Percentiles rank a stretch among this genome's conserved stretches.
phyloP scores from a whole-genome alignment of 2,888 invertebrate species.

The Eupithecia vulgata region DNA sequence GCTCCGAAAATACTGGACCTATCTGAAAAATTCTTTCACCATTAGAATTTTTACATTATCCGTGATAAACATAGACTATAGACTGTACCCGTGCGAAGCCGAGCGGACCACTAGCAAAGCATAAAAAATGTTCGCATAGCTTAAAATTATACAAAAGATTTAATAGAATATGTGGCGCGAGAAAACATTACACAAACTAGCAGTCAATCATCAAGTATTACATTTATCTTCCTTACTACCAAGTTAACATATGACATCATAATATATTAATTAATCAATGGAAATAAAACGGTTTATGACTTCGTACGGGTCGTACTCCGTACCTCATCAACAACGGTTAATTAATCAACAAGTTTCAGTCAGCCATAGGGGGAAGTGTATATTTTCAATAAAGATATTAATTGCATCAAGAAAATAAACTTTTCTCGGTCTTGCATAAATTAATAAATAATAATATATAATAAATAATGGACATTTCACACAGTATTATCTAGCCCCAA shows the following conservation, averaged over 20 bases:
- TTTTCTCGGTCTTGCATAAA: too few species aligned
- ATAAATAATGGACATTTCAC: too few species aligned
- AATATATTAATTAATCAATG: constrained; percentile 21
- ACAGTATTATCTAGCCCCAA: too few species aligned
- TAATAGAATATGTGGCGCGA: background rate
- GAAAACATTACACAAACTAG: constrained; percentile 6
- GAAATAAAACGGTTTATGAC: constrained; percentile 19
- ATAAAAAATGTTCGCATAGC: background rate
- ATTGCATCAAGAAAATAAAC: too few species aligned
- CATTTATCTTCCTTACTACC: constrained; percentile 30
- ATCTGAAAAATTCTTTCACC: too few species aligned
- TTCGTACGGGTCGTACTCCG: background rate
- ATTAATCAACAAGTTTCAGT: background rate
- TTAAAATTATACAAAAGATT: background rate
- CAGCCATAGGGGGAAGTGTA: background rate
- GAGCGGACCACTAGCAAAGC: too few species aligned
- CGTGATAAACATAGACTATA: too few species aligned
- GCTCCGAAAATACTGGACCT: too few species aligned
- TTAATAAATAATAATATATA: too few species aligned
- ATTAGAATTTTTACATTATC: too few species aligned
- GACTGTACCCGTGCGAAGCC: too few species aligned
- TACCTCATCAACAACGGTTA: background rate
- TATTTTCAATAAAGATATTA: background rate
- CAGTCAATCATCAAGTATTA: constrained; percentile 27
- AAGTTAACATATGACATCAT: constrained; percentile 24